A percentile compares a stretch with the other conserved stretches of the same genome.
Evolutionary conservation across 2,797 vertebrate species (phyloP).

Genomic region (Thripadectes ignobilis): DNA sequence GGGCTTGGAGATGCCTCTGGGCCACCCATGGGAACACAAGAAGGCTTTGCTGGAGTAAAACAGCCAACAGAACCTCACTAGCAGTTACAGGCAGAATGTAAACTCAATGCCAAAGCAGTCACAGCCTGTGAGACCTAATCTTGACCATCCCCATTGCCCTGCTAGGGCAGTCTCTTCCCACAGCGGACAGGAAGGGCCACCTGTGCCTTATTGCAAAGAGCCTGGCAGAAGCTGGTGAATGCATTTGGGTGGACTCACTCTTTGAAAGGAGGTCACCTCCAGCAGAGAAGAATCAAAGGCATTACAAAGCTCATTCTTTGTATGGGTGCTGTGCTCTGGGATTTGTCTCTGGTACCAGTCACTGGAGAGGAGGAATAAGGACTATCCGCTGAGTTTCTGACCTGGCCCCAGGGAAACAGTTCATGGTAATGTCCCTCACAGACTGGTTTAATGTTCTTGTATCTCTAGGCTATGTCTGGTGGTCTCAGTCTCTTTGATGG

Average conservation of each 20-base stretch:
- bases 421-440: neutral
- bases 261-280: neutral
- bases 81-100: neutral
- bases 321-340: neutral
- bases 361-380: neutral
- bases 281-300: conserved; percentile 17
- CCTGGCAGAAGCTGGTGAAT: neutral
- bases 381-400: neutral
- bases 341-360: neutral
- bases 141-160: neutral
- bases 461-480: neutral
- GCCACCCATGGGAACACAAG: neutral
- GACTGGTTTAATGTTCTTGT: neutral
- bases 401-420: neutral
- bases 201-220: neutral
- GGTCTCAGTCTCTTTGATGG: neutral
- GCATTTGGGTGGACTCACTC: neutral
- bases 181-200: neutral
- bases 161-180: neutral
- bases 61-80: neutral
- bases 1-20: neutral
- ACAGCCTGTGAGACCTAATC: neutral
- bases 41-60: neutral
- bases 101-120: neutral
- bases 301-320: neutral